A percentile compares a stretch with the other conserved stretches of the same genome.
These are phyloP conservation scores for Arbacia lixula DNA, from an alignment of 53 echinoderm and acorn worm species.

Conservation along the genomic window DNA sequence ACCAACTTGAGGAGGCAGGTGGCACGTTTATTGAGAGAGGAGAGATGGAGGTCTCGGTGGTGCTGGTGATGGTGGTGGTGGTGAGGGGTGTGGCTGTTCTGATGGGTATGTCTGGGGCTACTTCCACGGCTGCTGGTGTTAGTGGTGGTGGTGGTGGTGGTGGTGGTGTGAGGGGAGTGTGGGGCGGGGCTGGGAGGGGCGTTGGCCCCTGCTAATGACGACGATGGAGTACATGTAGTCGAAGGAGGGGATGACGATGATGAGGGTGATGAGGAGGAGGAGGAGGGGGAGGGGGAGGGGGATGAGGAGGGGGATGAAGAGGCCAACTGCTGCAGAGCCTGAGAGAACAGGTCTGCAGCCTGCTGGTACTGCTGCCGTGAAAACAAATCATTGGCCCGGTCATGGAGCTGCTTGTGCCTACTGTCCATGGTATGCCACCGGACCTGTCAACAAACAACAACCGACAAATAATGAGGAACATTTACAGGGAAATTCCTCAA, in stretches of 20 bases:
- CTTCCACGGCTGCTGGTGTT: too few species aligned
- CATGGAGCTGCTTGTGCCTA: constrained; percentile 98
- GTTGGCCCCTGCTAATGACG: constrained; percentile 81
- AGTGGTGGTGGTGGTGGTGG: not conserved
- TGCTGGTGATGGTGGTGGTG: constrained; percentile 67
- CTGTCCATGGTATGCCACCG: constrained; percentile 98
- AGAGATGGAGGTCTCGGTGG: constrained; percentile 87
- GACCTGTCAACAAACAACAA: constrained; percentile 55
- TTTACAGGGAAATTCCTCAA: too few species aligned
- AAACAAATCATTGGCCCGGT: constrained; percentile 94
- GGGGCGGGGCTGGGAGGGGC: not conserved
- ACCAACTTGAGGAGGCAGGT: constrained; percentile 96
- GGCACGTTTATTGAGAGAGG: constrained; percentile 89
- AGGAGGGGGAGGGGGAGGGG: constrained; percentile 70
- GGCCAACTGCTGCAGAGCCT: constrained; percentile 76
- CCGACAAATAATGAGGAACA: not conserved
- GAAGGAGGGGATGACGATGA: constrained; percentile 70
- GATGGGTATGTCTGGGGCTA: constrained; percentile 18
- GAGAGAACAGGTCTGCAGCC: constrained; percentile 88
- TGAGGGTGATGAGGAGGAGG: constrained; percentile 77
- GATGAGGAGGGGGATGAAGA: constrained; percentile 53
- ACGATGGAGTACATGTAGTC: too few species aligned
- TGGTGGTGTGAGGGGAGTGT: not conserved
- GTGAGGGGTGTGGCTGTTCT: constrained; percentile 62
- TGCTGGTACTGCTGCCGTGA: constrained; percentile 86